Conservation (phyloP, 2,113 vertebrate species). For the Gambusia holbrooki region DNA sequence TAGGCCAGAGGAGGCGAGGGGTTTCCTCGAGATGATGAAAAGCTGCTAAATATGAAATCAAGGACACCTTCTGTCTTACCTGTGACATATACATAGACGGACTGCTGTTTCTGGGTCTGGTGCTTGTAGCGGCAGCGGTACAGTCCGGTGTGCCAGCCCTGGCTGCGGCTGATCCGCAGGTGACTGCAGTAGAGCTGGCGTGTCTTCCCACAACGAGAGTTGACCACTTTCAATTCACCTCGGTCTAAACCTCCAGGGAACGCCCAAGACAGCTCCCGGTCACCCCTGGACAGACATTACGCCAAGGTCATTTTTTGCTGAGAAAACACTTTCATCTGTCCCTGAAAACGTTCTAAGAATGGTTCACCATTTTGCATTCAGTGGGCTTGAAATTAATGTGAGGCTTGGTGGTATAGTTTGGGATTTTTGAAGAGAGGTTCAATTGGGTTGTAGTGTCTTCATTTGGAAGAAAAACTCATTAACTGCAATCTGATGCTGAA, state of each 20-base stretch:
- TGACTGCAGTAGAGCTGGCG: slow-evolving; percentile 85
- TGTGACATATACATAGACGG: slow-evolving; percentile 91
- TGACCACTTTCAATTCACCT: slow-evolving; percentile 80
- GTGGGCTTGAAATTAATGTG: too few species aligned
- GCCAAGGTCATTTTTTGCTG: not conserved
- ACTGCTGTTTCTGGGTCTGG: slow-evolving; percentile 74
- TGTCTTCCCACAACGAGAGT: slow-evolving; percentile 83
- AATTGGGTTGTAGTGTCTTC: not conserved
- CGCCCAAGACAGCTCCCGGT: slow-evolving; percentile 87
- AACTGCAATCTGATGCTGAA: not conserved
- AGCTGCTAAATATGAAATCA: not conserved
- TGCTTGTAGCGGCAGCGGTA: slow-evolving; percentile 87
- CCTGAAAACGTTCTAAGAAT: not conserved
- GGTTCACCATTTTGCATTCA: not conserved
- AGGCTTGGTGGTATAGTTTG: not conserved
- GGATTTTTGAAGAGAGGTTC: not conserved
- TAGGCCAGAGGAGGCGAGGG: slow-evolving; percentile 25
- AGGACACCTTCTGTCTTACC: slow-evolving; percentile 82
- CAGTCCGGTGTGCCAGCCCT: slow-evolving; percentile 86
- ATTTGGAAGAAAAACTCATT: not conserved
- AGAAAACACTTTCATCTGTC: not conserved
- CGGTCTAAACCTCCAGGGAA: slow-evolving; percentile 81
- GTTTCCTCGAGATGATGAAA: not conserved
- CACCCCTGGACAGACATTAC: slow-evolving; percentile 80
- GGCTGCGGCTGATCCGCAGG: slow-evolving; percentile 80